Percentiles rank a stretch among this genome's conserved stretches.
phyloP scores from a whole-genome alignment of 2,888 invertebrate species.

The Listrodromus nycthemerus region DNA sequence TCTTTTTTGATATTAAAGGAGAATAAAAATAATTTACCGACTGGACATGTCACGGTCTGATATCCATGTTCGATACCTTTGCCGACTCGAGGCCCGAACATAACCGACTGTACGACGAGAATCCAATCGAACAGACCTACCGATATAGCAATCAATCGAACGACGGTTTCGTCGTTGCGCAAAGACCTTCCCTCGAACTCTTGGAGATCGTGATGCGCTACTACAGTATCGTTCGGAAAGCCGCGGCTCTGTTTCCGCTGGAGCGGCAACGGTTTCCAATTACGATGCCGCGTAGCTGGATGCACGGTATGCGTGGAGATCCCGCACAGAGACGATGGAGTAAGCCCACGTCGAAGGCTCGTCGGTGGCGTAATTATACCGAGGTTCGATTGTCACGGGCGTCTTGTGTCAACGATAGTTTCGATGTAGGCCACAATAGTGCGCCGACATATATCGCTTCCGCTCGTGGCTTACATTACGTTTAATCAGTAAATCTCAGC shows the following conservation, averaged over 20 bases:
- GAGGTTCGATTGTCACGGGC: slow-evolving; percentile 58
- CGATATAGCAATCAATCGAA: neutral
- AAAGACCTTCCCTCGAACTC: slow-evolving; percentile 32
- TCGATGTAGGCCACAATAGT: slow-evolving; percentile 46
- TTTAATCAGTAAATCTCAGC: slow-evolving; percentile 33
- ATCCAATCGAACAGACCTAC: neutral
- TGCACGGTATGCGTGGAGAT: neutral
- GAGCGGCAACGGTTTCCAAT: slow-evolving; percentile 49
- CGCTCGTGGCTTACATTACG: slow-evolving; percentile 30
- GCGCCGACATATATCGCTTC: slow-evolving; percentile 1
- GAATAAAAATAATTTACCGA: neutral
- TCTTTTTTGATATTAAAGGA: neutral
- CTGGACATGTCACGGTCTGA: neutral
- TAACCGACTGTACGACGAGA: neutral
- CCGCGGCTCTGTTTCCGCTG: slow-evolving; percentile 25
- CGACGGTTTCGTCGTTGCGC: neutral
- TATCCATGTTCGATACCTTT: neutral
- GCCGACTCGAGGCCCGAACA: neutral
- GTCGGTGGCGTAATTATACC: slow-evolving; percentile 59
- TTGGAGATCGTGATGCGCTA: slow-evolving; percentile 13
- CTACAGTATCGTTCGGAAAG: slow-evolving; percentile 37
- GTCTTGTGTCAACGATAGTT: slow-evolving; percentile 57
- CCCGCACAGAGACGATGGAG: slow-evolving; percentile 4
- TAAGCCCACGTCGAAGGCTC: slow-evolving; percentile 35
- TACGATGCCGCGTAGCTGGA: slow-evolving; percentile 6